phyloP scores from a whole-genome alignment of 2,888 invertebrate genomes.

The Sipha maydis region DNA sequence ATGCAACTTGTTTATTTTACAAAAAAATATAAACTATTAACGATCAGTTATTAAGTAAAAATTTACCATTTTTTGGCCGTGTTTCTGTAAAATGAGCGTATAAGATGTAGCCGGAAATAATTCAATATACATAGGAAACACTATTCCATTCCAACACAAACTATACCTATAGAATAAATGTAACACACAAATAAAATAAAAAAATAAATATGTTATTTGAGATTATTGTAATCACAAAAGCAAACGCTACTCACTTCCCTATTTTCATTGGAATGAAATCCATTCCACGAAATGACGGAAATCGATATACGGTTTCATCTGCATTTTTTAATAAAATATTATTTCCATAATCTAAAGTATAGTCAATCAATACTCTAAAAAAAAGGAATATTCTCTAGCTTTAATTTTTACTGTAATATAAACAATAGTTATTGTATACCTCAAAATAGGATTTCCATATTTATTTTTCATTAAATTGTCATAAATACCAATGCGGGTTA shows the following conservation, averaged over 20 bases:
- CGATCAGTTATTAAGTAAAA: no score
- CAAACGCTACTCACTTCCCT: conserved; percentile 12
- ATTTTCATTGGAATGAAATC: background rate
- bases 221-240: background rate
- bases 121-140: background rate
- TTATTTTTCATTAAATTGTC: conserved; percentile 37
- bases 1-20: background rate
- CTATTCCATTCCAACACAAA: background rate
- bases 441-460: conserved; percentile 29
- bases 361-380: conserved; percentile 14
- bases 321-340: background rate
- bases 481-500: background rate
- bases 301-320: background rate
- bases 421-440: background rate
- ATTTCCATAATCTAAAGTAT: background rate
- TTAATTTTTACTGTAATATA: background rate
- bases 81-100: conserved; percentile 31
- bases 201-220: no score
- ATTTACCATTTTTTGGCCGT: conserved; percentile 41
- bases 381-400: background rate
- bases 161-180: conserved; percentile 1
- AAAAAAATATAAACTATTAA: background rate
- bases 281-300: background rate
- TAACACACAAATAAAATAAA: no score
- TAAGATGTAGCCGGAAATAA: conserved; percentile 40